Evolutionary conservation across 2,888 invertebrate species (phyloP).

Genomic region (Agonopterix arenella): DNA sequence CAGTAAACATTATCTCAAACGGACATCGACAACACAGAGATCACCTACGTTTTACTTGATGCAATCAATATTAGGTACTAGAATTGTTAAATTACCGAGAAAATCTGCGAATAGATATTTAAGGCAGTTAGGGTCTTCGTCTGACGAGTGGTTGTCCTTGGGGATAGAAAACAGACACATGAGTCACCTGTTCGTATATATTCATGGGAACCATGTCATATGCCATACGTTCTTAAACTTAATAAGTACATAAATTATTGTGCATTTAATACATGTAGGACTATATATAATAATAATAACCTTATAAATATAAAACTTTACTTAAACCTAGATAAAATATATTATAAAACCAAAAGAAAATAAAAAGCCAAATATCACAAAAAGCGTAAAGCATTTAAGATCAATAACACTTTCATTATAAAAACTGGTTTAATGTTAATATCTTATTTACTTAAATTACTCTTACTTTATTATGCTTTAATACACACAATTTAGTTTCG

Average conservation of each 20-base stretch:
- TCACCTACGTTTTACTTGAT: slow-evolving; percentile 47
- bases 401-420: slow-evolving; percentile 18
- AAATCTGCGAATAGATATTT: slow-evolving; percentile 82
- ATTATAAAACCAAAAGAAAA: slow-evolving; percentile 45
- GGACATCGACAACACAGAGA: slow-evolving; percentile 64
- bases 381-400: slow-evolving; percentile 57
- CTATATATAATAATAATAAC: slow-evolving; percentile 13
- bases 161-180: slow-evolving; percentile 55
- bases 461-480: slow-evolving; percentile 19
- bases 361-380: slow-evolving; percentile 72
- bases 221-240: slow-evolving; percentile 9
- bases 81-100: slow-evolving; percentile 73
- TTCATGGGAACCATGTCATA: background rate
- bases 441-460: slow-evolving; percentile 10
- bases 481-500: slow-evolving; percentile 20
- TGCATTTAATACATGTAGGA: slow-evolving; percentile 32
- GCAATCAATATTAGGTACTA: slow-evolving; percentile 23
- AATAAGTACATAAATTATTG: slow-evolving; percentile 15
- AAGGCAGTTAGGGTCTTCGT: slow-evolving; percentile 81
- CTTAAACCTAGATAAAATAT: slow-evolving; percentile 10
- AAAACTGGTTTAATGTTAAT: background rate
- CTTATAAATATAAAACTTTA: slow-evolving; percentile 16
- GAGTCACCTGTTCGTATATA: slow-evolving; percentile 27
- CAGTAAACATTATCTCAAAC: slow-evolving; percentile 30
- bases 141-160: slow-evolving; percentile 64